These are phyloP conservation scores for Lutjanus erythropterus DNA, from an alignment of 2,113 vertebrate genomes.

Conservation along the genomic window DNA sequence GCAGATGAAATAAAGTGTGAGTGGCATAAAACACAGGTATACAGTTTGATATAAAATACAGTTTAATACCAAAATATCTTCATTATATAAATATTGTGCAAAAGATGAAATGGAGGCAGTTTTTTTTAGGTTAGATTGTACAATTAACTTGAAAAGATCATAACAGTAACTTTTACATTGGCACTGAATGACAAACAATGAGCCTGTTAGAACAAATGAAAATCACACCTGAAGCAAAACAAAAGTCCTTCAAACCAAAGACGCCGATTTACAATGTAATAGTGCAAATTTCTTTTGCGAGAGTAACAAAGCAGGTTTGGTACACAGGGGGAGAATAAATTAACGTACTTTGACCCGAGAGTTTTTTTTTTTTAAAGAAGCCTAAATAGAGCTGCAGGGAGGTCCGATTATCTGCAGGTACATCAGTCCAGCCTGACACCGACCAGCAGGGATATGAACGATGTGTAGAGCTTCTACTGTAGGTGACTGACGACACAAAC, in stretches of 20 bases:
- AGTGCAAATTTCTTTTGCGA: slow-evolving; percentile 12
- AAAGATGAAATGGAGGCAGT: slow-evolving; percentile 41
- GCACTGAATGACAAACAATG: background rate
- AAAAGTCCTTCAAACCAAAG: slow-evolving; percentile 12
- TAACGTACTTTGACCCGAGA: background rate
- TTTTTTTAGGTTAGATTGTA: slow-evolving; percentile 2
- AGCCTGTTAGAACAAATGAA: background rate
- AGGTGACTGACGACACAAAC: no score
- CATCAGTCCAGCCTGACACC: background rate
- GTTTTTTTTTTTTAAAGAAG: background rate
- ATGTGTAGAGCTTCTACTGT: background rate
- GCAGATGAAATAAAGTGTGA: background rate
- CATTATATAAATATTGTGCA: slow-evolving; percentile 73
- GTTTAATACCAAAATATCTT: slow-evolving; percentile 77
- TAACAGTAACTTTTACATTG: slow-evolving; percentile 1
- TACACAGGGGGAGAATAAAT: background rate
- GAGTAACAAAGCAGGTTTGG: background rate
- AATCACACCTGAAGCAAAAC: background rate
- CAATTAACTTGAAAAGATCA: background rate
- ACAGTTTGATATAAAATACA: slow-evolving; percentile 51
- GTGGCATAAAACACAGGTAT: slow-evolving; percentile 1
- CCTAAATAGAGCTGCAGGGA: background rate
- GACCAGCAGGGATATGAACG: background rate
- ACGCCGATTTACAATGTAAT: background rate
- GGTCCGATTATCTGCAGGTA: background rate